Conservation (phyloP, 2,888 invertebrate species). For the Cryptophagus acutangulus region DNA sequence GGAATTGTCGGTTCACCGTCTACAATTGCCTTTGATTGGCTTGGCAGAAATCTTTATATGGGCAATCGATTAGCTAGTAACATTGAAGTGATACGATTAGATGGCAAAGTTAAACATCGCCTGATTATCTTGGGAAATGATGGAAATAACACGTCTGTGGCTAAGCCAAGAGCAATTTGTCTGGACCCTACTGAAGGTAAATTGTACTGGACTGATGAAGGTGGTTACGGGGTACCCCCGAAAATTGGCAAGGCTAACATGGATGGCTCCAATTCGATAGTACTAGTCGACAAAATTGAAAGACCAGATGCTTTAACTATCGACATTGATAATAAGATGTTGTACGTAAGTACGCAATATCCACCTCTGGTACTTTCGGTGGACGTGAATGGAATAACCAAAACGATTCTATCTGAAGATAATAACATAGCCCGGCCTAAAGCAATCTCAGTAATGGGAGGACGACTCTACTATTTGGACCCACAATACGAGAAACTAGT, state of each 20-base stretch:
- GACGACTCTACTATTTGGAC: slow-evolving; percentile 81
- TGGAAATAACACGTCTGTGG: slow-evolving; percentile 78
- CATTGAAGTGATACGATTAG: slow-evolving; percentile 82
- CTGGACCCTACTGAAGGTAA: slow-evolving; percentile 92
- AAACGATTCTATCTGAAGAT: slow-evolving; percentile 61
- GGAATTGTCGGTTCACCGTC: slow-evolving; percentile 91
- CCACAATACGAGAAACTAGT: slow-evolving; percentile 85
- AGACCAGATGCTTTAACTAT: slow-evolving; percentile 81
- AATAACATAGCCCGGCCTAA: slow-evolving; percentile 74
- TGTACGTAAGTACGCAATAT: slow-evolving; percentile 84
- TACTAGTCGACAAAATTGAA: slow-evolving; percentile 66
- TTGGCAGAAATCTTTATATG: slow-evolving; percentile 90
- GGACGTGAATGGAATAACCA: slow-evolving; percentile 66
- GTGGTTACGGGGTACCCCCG: slow-evolving; percentile 80
- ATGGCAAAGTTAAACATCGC: slow-evolving; percentile 78
- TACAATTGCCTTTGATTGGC: slow-evolving; percentile 93
- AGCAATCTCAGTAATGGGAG: slow-evolving; percentile 77
- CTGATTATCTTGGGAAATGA: slow-evolving; percentile 85
- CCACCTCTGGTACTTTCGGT: slow-evolving; percentile 68
- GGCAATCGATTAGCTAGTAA: slow-evolving; percentile 86
- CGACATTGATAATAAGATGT: slow-evolving; percentile 71
- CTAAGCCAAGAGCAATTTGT: slow-evolving; percentile 80
- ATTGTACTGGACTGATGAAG: slow-evolving; percentile 95
- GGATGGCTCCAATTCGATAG: slow-evolving; percentile 79
- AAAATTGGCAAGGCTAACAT: slow-evolving; percentile 90